A percentile compares a stretch with the other conserved stretches of the same genome.
Conservation (phyloP, 2,113 vertebrate species). For the Elephantulus edwardii region DNA sequence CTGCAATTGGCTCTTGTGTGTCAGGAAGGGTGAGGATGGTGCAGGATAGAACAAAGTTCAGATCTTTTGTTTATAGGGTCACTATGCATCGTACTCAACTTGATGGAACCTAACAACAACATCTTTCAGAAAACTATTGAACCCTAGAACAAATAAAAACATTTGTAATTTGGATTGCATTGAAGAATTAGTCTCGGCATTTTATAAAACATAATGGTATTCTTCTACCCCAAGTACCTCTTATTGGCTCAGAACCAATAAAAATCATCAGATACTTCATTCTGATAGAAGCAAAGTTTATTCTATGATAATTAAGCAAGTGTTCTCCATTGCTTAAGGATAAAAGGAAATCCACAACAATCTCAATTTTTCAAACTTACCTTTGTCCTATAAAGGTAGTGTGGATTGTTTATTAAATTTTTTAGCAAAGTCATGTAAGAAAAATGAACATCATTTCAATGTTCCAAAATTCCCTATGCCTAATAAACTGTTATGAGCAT, state of each 20-base stretch:
- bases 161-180: neutral
- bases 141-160: constrained; percentile 31
- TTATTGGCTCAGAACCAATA: neutral
- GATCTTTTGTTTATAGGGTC: too few relatives aligned
- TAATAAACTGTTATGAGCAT: constrained; percentile 18
- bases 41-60: too few relatives aligned
- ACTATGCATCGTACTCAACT: too few relatives aligned
- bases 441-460: constrained; percentile 36
- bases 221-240: neutral
- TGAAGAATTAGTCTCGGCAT: neutral
- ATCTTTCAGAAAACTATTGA: neutral
- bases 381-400: neutral
- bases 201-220: neutral
- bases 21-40: too few relatives aligned
- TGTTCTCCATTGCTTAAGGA: neutral
- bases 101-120: too few relatives aligned
- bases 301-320: neutral
- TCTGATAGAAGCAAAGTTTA: constrained; percentile 12
- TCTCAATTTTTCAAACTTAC: constrained; percentile 3
- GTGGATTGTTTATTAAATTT: neutral
- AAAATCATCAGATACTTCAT: neutral
- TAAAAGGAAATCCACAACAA: neutral
- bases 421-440: constrained; percentile 35
- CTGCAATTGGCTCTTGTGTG: too few relatives aligned
- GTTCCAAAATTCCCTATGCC: neutral